A percentile compares a stretch with the other conserved stretches of the same genome.
These are phyloP conservation scores for Flexamia atlantica DNA, from an alignment of 2,888 invertebrate genomes.

Conservation along the genomic window DNA sequence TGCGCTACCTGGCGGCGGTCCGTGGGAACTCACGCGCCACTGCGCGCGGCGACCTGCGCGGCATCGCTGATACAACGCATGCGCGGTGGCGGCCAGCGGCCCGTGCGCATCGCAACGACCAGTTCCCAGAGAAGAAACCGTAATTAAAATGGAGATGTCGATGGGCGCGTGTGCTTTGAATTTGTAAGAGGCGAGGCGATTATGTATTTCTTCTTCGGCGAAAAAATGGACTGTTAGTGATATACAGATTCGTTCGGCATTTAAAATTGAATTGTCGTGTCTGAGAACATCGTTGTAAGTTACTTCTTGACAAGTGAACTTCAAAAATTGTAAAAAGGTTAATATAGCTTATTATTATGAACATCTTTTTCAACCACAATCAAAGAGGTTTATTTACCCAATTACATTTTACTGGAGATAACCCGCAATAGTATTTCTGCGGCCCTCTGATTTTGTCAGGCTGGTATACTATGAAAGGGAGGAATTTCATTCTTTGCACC, in stretches of 20 bases:
- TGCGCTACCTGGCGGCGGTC: slow-evolving; percentile 19
- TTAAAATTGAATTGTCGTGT: neutral
- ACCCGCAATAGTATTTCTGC: too few species aligned
- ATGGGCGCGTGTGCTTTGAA: neutral
- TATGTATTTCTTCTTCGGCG: neutral
- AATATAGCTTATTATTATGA: too few species aligned
- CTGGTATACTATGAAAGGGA: too few species aligned
- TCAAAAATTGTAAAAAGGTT: too few species aligned
- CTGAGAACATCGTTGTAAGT: too few species aligned
- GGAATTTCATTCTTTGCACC: too few species aligned
- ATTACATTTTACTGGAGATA: too few species aligned
- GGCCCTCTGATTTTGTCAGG: too few species aligned
- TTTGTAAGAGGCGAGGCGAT: neutral
- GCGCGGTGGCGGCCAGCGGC: neutral
- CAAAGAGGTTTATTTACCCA: too few species aligned
- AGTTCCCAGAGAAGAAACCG: slow-evolving; percentile 32
- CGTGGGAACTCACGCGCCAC: slow-evolving; percentile 39
- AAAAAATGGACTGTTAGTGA: neutral
- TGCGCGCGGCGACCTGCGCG: slow-evolving; percentile 24
- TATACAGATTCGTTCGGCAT: too few species aligned
- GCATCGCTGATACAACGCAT: slow-evolving; percentile 28
- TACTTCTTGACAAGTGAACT: too few species aligned
- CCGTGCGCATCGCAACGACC: slow-evolving; percentile 13
- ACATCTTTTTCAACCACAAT: too few species aligned
- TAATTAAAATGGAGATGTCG: slow-evolving; percentile 46